phyloP scores from a whole-genome alignment of 2,113 vertebrate genomes.

The Passerina amoena region DNA sequence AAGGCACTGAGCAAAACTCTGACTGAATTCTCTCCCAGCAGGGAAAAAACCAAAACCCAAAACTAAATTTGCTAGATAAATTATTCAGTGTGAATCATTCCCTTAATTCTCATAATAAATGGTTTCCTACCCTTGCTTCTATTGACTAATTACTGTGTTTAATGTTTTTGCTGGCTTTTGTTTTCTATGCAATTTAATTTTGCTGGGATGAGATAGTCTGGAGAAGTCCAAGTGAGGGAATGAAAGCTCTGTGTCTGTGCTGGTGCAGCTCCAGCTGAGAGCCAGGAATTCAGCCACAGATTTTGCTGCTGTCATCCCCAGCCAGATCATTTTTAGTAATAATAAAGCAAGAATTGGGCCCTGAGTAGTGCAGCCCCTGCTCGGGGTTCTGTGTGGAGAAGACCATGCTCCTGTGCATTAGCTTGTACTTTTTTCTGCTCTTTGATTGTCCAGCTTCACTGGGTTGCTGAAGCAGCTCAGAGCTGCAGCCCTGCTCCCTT shows the following conservation, averaged over 20 bases:
- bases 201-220: neutral
- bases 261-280: neutral
- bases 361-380: neutral
- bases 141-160: conserved; percentile 47
- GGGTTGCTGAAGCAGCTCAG: neutral
- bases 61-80: conserved; percentile 34
- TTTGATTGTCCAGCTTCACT: neutral
- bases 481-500: neutral
- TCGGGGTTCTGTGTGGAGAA: neutral
- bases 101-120: conserved; percentile 52
- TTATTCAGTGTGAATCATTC: conserved; percentile 57
- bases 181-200: conserved; percentile 32
- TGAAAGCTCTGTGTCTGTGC: neutral
- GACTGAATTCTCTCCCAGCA: neutral
- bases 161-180: conserved; percentile 47
- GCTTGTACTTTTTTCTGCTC: neutral
- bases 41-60: neutral
- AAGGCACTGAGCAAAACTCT: neutral
- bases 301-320: neutral
- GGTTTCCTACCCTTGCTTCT: conserved; percentile 37
- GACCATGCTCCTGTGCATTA: neutral
- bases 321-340: neutral
- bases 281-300: neutral
- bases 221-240: conserved; percentile 1
- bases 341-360: neutral